A percentile compares a stretch with the other conserved stretches of the same genome.
Evolutionary conservation across 2,797 vertebrate genomes (phyloP).

Genomic region (Calcarius lapponicus): DNA sequence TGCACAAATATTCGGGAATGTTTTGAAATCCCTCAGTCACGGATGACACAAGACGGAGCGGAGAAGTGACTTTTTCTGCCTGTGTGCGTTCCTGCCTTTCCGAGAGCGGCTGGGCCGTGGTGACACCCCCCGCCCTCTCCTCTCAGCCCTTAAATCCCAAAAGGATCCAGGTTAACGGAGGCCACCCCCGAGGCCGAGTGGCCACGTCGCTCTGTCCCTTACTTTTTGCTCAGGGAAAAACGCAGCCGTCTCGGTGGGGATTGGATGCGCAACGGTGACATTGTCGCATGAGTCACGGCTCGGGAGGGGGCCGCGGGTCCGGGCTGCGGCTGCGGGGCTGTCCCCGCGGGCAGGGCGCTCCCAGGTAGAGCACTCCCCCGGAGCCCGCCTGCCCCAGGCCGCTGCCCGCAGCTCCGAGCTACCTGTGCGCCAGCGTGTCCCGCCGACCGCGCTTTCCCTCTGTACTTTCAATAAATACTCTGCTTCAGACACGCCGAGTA

Average conservation of each 20-base stretch:
- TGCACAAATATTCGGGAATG: background rate
- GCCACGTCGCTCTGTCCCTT: background rate
- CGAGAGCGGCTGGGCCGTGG: background rate
- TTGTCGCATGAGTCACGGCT: background rate
- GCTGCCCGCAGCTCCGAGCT: background rate
- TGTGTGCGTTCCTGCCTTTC: background rate
- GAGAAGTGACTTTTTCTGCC: background rate
- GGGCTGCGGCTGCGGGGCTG: background rate
- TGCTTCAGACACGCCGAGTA: background rate
- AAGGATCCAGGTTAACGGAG: background rate
- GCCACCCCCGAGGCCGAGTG: background rate
- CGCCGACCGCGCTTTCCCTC: background rate
- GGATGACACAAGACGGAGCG: background rate
- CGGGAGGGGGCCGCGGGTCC: background rate
- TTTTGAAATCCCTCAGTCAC: background rate
- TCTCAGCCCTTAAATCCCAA: background rate
- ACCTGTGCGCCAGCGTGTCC: background rate
- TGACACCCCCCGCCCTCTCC: background rate
- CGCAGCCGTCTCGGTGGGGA: background rate
- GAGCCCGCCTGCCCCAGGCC: background rate
- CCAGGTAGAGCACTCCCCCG: background rate
- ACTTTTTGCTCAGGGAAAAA: conserved; percentile 1
- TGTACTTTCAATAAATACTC: background rate
- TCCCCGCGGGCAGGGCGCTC: background rate
- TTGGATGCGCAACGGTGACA: background rate